Base-by-base conservation (phyloP, 2,888 invertebrate species). In the Polyploca ridens region DNA sequence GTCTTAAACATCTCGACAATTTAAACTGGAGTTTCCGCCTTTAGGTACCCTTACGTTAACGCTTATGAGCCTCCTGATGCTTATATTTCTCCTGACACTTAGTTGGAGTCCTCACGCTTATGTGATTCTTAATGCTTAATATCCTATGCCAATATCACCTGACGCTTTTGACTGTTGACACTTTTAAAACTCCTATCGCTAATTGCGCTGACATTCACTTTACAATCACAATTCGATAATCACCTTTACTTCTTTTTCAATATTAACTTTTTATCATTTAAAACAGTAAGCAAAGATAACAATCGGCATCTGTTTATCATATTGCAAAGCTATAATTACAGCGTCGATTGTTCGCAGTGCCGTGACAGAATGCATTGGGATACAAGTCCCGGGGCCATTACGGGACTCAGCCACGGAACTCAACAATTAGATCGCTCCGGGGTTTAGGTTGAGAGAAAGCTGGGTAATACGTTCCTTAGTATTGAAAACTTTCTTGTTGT, bases 361-460 rank as follows among this genome's bases (percentile, higher is more conserved):
- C 54, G 19, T 54, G 54, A 54, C 54, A 54, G 54, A 16, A 19
- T 19, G 54, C 54, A 54, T 19, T 19, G 54, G 54, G 19, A 13
- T 41, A n/a, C 41, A 3, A 61, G 7, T 61, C 41, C 61, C 27
- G 61, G 61, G 61, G 41, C 61, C 11, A 19, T 35, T 41, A 41
- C 61, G 61, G 41, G 54, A 54, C 19, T 54, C 54, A 3, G 19
- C 8, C 10, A 19, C 19, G 54, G 54, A 54, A 19, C 59, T 14
- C 19, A 61, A 61, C 61, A 61, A 61, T 61, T 61, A 61, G 33
- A 62, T 13, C 68, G 61, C 61, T 69, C 62, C 4, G 38, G 70
- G 77, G 66, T 66, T 11, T 66, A 4, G 67, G 67, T 62, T 73
- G 38, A 73, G 75, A 64, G 76, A 76, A 77, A 75, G 73, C 63